Percentiles rank a stretch among this genome's conserved stretches.
Conservation (phyloP, 1,140 invertebrate species). For the Psilanteris sp. region DNA sequence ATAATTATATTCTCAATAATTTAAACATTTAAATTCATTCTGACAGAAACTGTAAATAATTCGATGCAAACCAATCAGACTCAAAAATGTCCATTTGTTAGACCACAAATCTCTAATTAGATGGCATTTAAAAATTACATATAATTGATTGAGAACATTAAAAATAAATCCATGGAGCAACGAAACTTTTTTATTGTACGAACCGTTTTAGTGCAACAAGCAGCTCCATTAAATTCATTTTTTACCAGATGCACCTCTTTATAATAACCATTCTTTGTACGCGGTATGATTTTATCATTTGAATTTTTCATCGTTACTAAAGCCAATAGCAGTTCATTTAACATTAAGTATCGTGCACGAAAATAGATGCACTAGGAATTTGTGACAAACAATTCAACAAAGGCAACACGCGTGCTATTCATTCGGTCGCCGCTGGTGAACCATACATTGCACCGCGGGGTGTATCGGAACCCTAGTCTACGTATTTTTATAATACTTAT, state of each 20-base stretch:
- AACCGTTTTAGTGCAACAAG: slow-evolving; percentile 1
- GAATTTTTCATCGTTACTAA: slow-evolving; percentile 47
- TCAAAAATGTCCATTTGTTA: no score
- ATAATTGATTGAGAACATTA: no score
- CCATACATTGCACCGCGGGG: slow-evolving; percentile 58
- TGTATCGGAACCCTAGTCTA: slow-evolving; percentile 51
- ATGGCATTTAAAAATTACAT: no score
- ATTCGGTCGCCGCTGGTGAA: slow-evolving; percentile 56
- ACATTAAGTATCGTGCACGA: slow-evolving; percentile 55
- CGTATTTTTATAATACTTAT: slow-evolving; percentile 53
- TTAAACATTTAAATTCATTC: no score
- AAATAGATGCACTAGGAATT: slow-evolving; percentile 64
- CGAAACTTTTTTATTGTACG: neutral
- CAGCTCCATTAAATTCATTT: slow-evolving; percentile 18
- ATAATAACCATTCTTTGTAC: slow-evolving; percentile 22
- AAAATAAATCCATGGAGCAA: no score
- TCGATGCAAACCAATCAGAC: no score
- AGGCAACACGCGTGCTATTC: slow-evolving; percentile 63
- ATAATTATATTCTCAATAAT: no score
- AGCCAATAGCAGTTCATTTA: slow-evolving; percentile 47
- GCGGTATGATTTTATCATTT: slow-evolving; percentile 49
- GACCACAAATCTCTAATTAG: no score
- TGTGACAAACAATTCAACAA: slow-evolving; percentile 65
- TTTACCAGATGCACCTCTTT: slow-evolving; percentile 5
- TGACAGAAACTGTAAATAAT: no score